Conservation (phyloP, 2,888 invertebrate genomes). For the Troides helena region DNA sequence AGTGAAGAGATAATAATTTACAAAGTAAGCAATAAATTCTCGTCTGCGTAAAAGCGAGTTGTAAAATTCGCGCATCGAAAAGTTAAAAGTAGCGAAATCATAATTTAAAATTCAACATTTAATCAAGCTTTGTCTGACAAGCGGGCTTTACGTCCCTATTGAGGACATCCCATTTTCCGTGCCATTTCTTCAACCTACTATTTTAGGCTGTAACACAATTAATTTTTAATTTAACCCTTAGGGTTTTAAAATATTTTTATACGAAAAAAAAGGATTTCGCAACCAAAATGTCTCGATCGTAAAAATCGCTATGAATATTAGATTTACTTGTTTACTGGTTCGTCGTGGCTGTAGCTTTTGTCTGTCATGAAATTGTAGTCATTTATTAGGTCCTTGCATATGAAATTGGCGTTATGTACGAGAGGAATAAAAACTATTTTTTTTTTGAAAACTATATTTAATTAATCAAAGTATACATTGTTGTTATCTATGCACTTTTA, state of each 20-base stretch:
- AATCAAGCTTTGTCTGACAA: slow-evolving; percentile 71
- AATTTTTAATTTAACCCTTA: slow-evolving; percentile 64
- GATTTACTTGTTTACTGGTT: too few relatives aligned
- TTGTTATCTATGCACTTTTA: too few relatives aligned
- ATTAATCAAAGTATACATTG: too few relatives aligned
- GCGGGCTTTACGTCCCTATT: slow-evolving; percentile 61
- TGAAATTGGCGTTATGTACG: too few relatives aligned
- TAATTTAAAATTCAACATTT: slow-evolving; percentile 76
- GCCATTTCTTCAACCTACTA: slow-evolving; percentile 57
- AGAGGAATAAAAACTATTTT: too few relatives aligned
- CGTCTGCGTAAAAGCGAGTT: slow-evolving; percentile 20
- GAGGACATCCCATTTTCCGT: slow-evolving; percentile 64
- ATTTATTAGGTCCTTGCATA: too few relatives aligned
- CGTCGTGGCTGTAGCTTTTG: too few relatives aligned
- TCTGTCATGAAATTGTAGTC: too few relatives aligned
- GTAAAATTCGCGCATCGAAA: slow-evolving; percentile 25
- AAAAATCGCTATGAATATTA: too few relatives aligned
- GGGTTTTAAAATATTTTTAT: slow-evolving; percentile 34
- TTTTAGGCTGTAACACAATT: slow-evolving; percentile 58
- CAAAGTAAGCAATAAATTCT: slow-evolving; percentile 35
- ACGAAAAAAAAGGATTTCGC: too few relatives aligned
- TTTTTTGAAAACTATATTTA: too few relatives aligned
- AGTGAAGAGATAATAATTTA: slow-evolving; percentile 22
- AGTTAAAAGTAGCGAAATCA: slow-evolving; percentile 40
- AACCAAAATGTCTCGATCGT: too few relatives aligned